Percentiles rank a stretch among this genome's conserved stretches.
Conservation (phyloP, 2,888 invertebrate species). For the Anoncus sp. region DNA sequence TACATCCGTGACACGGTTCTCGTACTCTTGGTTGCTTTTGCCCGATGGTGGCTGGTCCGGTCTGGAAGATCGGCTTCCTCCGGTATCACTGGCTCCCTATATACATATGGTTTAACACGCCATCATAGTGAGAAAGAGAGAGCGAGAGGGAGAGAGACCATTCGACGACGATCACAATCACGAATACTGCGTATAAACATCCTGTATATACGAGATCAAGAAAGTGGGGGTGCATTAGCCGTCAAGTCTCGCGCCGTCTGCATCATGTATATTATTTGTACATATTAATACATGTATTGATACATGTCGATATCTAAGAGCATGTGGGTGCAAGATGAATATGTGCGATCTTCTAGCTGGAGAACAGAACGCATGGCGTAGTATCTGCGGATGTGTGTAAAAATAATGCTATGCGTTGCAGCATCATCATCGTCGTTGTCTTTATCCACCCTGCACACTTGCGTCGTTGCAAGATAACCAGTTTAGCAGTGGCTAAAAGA, state of each 20-base stretch:
- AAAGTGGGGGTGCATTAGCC: slow-evolving; percentile 50
- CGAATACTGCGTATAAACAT: slow-evolving; percentile 1
- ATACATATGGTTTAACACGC: slow-evolving; percentile 33
- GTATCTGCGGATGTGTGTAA: slow-evolving; percentile 18
- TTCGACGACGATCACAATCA: slow-evolving; percentile 11
- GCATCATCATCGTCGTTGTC: slow-evolving; percentile 51
- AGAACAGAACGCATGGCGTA: neutral
- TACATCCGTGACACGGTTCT: slow-evolving; percentile 83
- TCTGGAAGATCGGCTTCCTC: slow-evolving; percentile 61
- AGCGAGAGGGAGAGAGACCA: slow-evolving; percentile 2
- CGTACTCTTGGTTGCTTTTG: slow-evolving; percentile 66
- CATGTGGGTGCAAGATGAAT: slow-evolving; percentile 12
- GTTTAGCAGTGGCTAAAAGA: slow-evolving; percentile 61
- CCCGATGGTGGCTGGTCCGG: slow-evolving; percentile 56
- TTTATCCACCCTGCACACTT: slow-evolving; percentile 58
- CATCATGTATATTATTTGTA: slow-evolving; percentile 4
- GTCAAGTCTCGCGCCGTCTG: slow-evolving; percentile 21
- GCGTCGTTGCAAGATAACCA: slow-evolving; percentile 68
- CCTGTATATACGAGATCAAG: slow-evolving; percentile 5
- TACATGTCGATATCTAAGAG: neutral
- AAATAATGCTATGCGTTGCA: slow-evolving; percentile 35
- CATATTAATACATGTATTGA: slow-evolving; percentile 8
- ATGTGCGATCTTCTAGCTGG: neutral
- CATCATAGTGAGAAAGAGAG: slow-evolving; percentile 17
- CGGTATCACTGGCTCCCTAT: slow-evolving; percentile 43